Percentiles rank a stretch among this genome's conserved stretches.
Conservation (phyloP, 2,888 invertebrate genomes). For the Chalcis sispes region DNA sequence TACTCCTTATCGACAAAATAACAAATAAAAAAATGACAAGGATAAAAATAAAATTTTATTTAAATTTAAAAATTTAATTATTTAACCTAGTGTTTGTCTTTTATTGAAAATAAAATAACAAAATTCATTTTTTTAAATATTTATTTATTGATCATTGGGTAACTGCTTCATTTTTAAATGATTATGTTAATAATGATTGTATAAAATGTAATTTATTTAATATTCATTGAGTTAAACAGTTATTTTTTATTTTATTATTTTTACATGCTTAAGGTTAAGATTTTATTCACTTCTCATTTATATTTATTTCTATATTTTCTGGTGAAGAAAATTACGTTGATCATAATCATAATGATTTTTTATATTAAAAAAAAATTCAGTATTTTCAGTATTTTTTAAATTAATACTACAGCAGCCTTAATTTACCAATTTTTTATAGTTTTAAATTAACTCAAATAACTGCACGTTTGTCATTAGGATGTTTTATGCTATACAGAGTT, state of each 20-base stretch:
- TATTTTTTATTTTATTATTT: too few relatives aligned
- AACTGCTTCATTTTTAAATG: not conserved
- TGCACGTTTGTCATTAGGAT: slow-evolving; percentile 16
- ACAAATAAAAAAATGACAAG: slow-evolving; percentile 34
- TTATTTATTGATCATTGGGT: too few relatives aligned
- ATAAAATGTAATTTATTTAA: slow-evolving; percentile 39
- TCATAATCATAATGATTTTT: slow-evolving; percentile 1
- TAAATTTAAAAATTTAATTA: slow-evolving; percentile 38
- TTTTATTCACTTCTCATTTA: slow-evolving; percentile 7
- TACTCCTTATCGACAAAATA: slow-evolving; percentile 32
- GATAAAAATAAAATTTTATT: slow-evolving; percentile 37
- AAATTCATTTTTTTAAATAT: too few relatives aligned
- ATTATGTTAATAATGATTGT: slow-evolving; percentile 22
- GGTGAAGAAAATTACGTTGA: slow-evolving; percentile 10
- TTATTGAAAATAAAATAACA: too few relatives aligned
- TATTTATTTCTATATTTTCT: slow-evolving; percentile 6
- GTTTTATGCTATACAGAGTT: slow-evolving; percentile 21
- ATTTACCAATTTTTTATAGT: too few relatives aligned
- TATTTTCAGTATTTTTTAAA: slow-evolving; percentile 16
- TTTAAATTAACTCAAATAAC: too few relatives aligned
- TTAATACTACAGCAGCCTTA: slow-evolving; percentile 23
- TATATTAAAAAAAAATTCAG: slow-evolving; percentile 27
- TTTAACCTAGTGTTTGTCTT: slow-evolving; percentile 16
- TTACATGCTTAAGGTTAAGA: too few relatives aligned
- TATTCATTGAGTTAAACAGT: slow-evolving; percentile 40